Base-by-base conservation (phyloP, 2,888 invertebrate species). In the Eubasilissa splendida region DNA sequence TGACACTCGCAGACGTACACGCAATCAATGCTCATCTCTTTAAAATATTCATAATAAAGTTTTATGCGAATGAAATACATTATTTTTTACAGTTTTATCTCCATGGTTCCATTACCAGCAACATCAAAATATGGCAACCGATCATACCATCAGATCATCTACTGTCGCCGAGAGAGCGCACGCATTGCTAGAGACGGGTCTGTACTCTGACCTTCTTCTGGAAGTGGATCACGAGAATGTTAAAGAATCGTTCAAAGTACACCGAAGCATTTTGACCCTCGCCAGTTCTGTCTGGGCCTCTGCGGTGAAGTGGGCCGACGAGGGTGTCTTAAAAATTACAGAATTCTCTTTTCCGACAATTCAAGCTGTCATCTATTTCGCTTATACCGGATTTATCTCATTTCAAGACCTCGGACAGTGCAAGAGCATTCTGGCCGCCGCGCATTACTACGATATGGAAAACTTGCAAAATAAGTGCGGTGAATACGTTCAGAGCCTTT, bases 371-470 rank as follows among this genome's bases (percentile, higher is more conserved):
- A 5, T 83, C 8, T 65, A 63, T 14, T 83, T 60, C 59, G 76
- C 71, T 8, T 83, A 83, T 14, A 81, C 79, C 12, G 53, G 60
- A 12, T 12, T 14, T 7, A n/a, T 80, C 10, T 31, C 50, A 22
- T 42, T 83, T 9, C 14, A 77, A 9, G n/a, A 63, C 33, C 12
- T 83, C 7, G 58, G 63, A 9, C 58, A 79, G 11, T 81, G 81
- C 54, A 31, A 68, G 12, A 60, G 71, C 12, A 54, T 83, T 4
- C 70, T 83, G 10, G 42, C 60, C 4, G 81, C 83, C 2, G 79
- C 81, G 3, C 77, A 83, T 65, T 83, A 58, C 59, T 83, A 81
- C 54, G 42, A 77, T n/a, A 80, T 81, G 52, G 10, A 50, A 71
- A 12, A 71, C 14, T 63, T 81, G 4, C 11, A 59, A 8, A 14